Evolutionary conservation across 1,140 invertebrate species (phyloP), one percentile per base, ranked within the genome.

Genomic region (Radopholus similis): DNA sequence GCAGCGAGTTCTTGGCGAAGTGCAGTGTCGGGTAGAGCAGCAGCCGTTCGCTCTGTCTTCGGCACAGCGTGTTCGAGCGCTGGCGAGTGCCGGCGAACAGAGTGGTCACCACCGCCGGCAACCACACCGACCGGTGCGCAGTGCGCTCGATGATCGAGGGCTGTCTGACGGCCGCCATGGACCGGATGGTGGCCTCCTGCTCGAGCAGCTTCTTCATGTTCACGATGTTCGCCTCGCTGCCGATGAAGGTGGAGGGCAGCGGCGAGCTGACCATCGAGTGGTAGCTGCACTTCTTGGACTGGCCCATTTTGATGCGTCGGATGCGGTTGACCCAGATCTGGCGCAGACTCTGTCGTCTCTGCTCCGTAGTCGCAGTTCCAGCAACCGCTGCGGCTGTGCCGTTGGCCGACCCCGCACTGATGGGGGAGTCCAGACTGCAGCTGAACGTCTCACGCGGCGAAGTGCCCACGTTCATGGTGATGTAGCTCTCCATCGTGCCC

Each of bases 71-170:
- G 2, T 40, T 70, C 37, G 53, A 32, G 71, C 57, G 15, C 57
- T 28, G 47, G 23, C 30, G 23, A 13, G 18, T 23, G 23, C 47
- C 47, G 21, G 21, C 47, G 21, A 38, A n/a, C n/a, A n/a, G n/a
- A n/a, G n/a, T n/a, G 23, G 74, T 51, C n/a, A 76, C 42, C 30
- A 76, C 64, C 32, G 77, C 77, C 21, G 76, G 75, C 60, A 78
- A 76, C 75, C 75, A 76, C 15, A 76, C 77, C 21, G 53, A 40
- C 38, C 35, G 60, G 60, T 72, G 57, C 23, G 58, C 64, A n/a
- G 23, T 58, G 47, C 62, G 42, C n/a, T 73, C 60, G 28, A 69
- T 68, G 1, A 32, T 37, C 35, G 38, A 70, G 9, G 34, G 58
- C 21, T 62, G 58, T 28, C 40, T 4, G 32, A 62, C 38, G 18